Evolutionary conservation across 2,113 vertebrate species (phyloP).

Genomic region (Tetraodon nigroviridis): DNA sequence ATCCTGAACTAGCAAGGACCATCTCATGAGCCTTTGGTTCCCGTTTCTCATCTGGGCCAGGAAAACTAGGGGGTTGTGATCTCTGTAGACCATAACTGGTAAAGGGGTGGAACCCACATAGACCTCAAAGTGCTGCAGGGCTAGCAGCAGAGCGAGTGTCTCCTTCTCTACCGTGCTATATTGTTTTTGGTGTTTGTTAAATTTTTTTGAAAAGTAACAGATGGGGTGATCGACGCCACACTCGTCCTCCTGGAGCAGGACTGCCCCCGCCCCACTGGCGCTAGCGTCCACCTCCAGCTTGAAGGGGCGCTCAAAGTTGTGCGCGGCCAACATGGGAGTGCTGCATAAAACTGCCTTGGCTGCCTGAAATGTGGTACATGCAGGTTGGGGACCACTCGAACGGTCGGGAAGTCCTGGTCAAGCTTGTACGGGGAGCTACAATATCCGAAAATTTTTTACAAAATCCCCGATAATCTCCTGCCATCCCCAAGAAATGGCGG

Average conservation of each 20-base stretch:
- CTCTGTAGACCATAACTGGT: no score
- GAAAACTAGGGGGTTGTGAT: no score
- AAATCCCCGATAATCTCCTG: background rate
- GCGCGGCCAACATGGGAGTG: background rate
- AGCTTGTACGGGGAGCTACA: background rate
- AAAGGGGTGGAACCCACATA: no score
- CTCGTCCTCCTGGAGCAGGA: background rate
- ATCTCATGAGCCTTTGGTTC: no score
- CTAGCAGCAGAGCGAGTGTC: no score
- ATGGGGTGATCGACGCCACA: background rate
- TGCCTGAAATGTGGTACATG: background rate
- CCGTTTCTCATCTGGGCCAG: no score
- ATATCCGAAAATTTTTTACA: background rate
- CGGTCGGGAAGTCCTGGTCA: background rate
- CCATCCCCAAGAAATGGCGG: background rate
- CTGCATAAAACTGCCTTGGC: background rate
- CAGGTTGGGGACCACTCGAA: background rate
- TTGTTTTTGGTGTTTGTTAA: background rate
- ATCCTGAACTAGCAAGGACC: no score
- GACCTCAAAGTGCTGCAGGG: no score
- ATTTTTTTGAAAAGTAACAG: background rate
- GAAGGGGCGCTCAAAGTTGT: background rate
- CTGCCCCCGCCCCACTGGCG: background rate
- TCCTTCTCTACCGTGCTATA: background rate
- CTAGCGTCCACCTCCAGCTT: background rate